Base-by-base conservation (phyloP, 2,113 vertebrate genomes). In the Chaetodon trifascialis region DNA sequence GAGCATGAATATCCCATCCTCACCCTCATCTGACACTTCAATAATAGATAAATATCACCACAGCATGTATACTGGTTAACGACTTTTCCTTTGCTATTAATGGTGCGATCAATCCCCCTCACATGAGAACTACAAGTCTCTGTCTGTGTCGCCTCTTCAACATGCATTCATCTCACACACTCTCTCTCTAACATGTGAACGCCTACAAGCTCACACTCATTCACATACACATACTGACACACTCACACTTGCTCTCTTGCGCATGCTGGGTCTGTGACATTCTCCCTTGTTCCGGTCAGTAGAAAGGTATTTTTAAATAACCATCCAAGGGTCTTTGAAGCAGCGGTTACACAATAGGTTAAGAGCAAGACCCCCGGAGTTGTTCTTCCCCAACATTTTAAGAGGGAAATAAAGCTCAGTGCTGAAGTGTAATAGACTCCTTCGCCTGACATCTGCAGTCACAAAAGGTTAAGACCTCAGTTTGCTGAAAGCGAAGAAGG, bases 241-340 rank as follows among this genome's bases (percentile, higher is more conserved):
- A 60, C 15, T 63, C 65, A 76, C 52, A 73, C 76, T 1, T 11
- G n/a, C 71, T 64, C 68, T 46, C 36, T 38, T 36, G 40, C 54
- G 49, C 87, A 78, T 44, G 66, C 73, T 65, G 76, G 11, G 76
- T 74, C 62, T 66, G 76, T 86, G 75, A 80, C 81, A 90, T 90
- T 89, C 72, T 80, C 58, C 5, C 63, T 70, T 64, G 75, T 76
- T 71, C 71, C 34, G 23, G 59, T 74, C 82, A 79, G 75, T 76
- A 63, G 66, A 60, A 71, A 79, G 72, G 67, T 82, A 79, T 92
- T 93, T 92, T 91, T 86, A 91, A 88, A 90, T 78, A 84, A 81
- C 17, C 78, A 88, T 78, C 49, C 38, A 38, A 71, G 42, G 47
- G 68, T 34, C 74, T 90, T 90, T 85, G 82, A 93, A 89, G 87